A percentile compares a stretch with the other conserved stretches of the same genome.
Evolutionary conservation across 1,140 invertebrate genomes (phyloP).

Genomic region (Hesperophylax magnus): DNA sequence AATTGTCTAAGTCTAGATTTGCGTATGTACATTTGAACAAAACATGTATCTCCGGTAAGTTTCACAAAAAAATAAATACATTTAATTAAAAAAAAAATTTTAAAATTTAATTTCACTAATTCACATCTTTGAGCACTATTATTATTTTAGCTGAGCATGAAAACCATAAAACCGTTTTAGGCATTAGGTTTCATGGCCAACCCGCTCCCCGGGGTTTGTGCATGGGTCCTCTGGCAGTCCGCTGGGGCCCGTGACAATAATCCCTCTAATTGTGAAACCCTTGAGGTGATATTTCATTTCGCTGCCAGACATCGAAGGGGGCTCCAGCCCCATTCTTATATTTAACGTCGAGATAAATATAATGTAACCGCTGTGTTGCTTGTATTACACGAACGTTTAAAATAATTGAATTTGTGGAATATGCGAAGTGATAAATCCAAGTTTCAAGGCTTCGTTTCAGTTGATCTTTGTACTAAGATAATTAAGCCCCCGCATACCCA

Average conservation of each 20-base stretch:
- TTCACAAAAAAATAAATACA: too few species aligned
- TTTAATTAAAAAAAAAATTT: too few species aligned
- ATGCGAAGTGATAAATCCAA: not conserved
- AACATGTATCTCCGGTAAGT: too few species aligned
- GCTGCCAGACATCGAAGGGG: slow-evolving; percentile 17
- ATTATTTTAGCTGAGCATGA: too few species aligned
- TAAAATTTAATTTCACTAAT: too few species aligned
- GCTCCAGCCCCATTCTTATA: not conserved
- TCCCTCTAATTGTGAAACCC: slow-evolving; percentile 49
- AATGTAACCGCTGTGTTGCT: not conserved
- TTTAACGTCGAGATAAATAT: slow-evolving; percentile 12
- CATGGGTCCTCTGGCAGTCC: not conserved
- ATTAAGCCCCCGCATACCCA: not conserved
- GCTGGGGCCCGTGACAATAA: slow-evolving; percentile 38
- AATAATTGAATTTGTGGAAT: not conserved
- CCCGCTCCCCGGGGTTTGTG: not conserved
- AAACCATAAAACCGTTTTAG: too few species aligned
- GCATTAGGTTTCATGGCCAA: too few species aligned
- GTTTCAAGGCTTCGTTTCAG: not conserved
- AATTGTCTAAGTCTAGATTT: too few species aligned
- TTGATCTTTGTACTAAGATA: not conserved
- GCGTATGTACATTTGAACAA: too few species aligned
- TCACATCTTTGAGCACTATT: too few species aligned
- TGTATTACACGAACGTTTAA: not conserved
- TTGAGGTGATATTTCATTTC: slow-evolving; percentile 50